Evolutionary conservation across 2,797 vertebrate genomes (phyloP).

Genomic region (Lophotriccus pileatus): DNA sequence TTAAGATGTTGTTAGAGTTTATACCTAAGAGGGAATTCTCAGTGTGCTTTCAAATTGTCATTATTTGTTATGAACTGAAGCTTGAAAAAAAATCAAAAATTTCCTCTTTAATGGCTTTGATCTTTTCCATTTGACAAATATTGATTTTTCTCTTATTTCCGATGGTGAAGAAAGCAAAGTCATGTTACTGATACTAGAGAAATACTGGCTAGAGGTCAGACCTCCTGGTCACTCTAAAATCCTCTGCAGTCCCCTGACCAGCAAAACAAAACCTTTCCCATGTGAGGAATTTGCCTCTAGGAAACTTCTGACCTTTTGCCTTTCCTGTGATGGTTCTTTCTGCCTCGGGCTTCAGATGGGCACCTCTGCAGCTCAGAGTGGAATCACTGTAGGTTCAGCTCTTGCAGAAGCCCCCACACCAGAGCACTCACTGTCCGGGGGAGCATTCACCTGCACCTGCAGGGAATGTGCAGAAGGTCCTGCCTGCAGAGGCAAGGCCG

Average conservation of each 20-base stretch:
- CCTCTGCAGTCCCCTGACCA: rapidly evolving
- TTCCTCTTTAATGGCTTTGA: neutral
- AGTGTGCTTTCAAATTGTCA: neutral
- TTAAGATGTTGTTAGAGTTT: neutral
- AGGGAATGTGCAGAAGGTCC: neutral
- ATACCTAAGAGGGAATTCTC: neutral
- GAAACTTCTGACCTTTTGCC: neutral
- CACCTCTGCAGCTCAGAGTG: neutral
- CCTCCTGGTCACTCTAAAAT: neutral
- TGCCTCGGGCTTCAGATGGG: neutral
- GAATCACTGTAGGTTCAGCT: rapidly evolving
- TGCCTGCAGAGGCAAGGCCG: neutral
- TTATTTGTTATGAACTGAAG: neutral
- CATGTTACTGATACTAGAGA: neutral
- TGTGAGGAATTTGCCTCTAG: neutral
- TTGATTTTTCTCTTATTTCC: neutral
- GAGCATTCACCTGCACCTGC: neutral
- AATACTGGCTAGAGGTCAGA: neutral
- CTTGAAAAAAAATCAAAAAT: neutral
- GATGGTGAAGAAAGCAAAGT: neutral
- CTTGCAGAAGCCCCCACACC: rapidly evolving
- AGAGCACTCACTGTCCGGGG: rapidly evolving
- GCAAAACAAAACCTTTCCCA: neutral
- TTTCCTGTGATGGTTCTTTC: neutral
- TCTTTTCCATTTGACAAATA: neutral